Evolutionary conservation across 2,797 vertebrate genomes (phyloP).

Genomic region (Decapterus maruadsi): DNA sequence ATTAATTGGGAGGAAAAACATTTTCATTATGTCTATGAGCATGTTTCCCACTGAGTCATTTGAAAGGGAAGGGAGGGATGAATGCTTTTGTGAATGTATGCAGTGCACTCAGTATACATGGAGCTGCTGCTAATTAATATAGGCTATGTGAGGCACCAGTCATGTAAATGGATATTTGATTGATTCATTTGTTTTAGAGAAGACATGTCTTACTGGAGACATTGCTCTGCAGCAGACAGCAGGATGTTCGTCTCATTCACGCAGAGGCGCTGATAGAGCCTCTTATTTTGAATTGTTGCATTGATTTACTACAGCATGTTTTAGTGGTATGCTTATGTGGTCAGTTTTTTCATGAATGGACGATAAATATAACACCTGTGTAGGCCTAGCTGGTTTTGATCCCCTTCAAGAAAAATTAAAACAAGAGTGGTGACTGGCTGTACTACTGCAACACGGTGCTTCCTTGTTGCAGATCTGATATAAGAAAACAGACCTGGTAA

Average conservation of each 20-base stretch:
- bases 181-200: conserved; percentile 61
- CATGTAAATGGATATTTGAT: conserved; percentile 61
- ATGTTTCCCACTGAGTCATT: conserved; percentile 31
- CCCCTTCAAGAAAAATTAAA: conserved; percentile 41
- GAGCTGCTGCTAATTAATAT: conserved; percentile 50
- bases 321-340: conserved; percentile 49
- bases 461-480: conserved; percentile 66
- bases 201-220: conserved; percentile 37
- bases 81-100: conserved; percentile 25
- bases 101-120: conserved; percentile 30
- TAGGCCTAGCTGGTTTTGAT: conserved; percentile 26
- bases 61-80: conserved; percentile 8
- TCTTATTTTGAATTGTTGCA: conserved; percentile 48
- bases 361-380: conserved; percentile 34
- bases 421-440: conserved; percentile 25
- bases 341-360: conserved; percentile 62
- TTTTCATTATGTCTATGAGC: conserved; percentile 39
- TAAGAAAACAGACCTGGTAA: conserved; percentile 66
- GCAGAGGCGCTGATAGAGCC: conserved; percentile 26
- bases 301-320: conserved; percentile 57
- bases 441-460: conserved; percentile 43
- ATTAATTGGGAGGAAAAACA: conserved; percentile 42
- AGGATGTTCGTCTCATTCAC: conserved; percentile 40
- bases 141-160: conserved; percentile 37
- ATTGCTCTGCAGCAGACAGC: conserved; percentile 46